These are phyloP conservation scores for Sceloporus tristichus DNA, from an alignment of 2,113 vertebrate species.

Conservation along the genomic window DNA sequence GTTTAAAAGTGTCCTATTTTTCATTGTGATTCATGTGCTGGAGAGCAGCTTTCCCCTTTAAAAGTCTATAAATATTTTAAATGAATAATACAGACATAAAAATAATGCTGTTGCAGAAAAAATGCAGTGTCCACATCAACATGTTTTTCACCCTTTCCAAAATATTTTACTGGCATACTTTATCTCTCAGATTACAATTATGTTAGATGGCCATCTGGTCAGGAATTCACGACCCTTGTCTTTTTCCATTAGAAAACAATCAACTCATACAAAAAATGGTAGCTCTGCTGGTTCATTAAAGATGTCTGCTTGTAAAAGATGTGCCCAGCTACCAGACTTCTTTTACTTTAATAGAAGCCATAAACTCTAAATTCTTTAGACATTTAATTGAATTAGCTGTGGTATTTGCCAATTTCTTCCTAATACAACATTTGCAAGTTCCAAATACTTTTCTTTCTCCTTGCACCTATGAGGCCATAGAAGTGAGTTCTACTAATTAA, in stretches of 20 bases:
- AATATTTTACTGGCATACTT: neutral
- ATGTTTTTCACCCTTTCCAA: neutral
- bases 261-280: neutral
- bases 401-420: neutral
- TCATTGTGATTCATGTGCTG: too few relatives aligned
- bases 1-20: neutral
- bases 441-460: neutral
- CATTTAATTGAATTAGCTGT: neutral
- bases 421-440: neutral
- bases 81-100: neutral
- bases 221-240: neutral
- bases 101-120: neutral
- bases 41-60: neutral
- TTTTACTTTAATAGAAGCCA: neutral
- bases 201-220: neutral
- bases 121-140: too few relatives aligned
- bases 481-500: slow-evolving; percentile 1
- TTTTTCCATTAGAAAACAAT: neutral
- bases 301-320: neutral
- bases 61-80: neutral
- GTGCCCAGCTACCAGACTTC: neutral
- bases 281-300: neutral
- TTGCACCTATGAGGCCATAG: neutral
- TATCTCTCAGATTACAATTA: neutral
- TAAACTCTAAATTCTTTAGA: neutral